Evolutionary conservation across 2,797 vertebrate genomes (phyloP).

Genomic region (Amazonetta brasiliensis): DNA sequence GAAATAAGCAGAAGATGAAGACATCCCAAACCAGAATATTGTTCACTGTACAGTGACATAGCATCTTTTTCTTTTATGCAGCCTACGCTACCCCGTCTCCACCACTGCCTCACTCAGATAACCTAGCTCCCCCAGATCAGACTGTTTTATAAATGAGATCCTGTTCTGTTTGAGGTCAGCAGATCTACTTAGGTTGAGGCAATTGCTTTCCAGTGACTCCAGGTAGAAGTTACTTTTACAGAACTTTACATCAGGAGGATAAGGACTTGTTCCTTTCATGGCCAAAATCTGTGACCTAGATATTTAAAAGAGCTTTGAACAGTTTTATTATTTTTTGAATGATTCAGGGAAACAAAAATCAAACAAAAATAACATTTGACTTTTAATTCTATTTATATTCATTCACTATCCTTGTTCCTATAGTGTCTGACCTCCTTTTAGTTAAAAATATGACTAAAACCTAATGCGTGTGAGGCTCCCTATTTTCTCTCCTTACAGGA

Average conservation of each 20-base stretch:
- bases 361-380: background rate
- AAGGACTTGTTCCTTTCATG: background rate
- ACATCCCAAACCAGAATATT: background rate
- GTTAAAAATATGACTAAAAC: background rate
- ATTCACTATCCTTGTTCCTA: background rate
- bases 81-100: background rate
- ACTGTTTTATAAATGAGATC: background rate
- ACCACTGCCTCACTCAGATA: background rate
- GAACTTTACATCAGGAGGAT: background rate
- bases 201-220: background rate
- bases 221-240: background rate
- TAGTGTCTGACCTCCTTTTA: background rate
- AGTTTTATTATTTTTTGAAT: background rate
- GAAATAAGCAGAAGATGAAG: background rate
- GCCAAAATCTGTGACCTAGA: background rate
- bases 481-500: background rate
- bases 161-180: background rate
- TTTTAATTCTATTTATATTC: background rate
- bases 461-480: background rate
- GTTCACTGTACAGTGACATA: fast-evolving
- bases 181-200: background rate
- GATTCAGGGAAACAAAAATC: fast-evolving
- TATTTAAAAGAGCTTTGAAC: background rate
- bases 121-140: background rate
- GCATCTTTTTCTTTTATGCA: background rate